Conservation (phyloP, 1,140 invertebrate genomes). For the Drosophila neocordata region DNA sequence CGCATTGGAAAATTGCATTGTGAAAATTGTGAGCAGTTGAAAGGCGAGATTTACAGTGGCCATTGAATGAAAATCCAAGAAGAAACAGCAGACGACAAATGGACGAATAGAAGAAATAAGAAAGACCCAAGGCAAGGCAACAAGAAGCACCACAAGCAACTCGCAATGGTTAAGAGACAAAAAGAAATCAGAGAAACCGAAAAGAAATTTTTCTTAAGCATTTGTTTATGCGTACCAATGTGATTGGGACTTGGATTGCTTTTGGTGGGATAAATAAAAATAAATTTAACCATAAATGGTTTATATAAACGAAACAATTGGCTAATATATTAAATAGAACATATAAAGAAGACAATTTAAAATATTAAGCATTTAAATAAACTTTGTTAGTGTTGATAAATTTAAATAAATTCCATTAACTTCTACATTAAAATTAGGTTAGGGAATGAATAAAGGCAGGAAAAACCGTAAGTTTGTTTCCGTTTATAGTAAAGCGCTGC, state of each 20-base stretch:
- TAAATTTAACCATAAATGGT: constrained; percentile 32
- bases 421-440: too few species aligned
- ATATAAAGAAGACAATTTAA: too few species aligned
- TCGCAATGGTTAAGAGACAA: constrained; percentile 68
- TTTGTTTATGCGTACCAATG: constrained; percentile 47
- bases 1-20: constrained; percentile 72
- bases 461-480: too few species aligned
- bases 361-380: too few species aligned
- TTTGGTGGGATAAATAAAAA: constrained; percentile 17
- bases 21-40: constrained; percentile 72
- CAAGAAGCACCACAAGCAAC: too few species aligned
- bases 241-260: neutral
- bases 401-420: too few species aligned
- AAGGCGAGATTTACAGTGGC: constrained; percentile 70
- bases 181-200: constrained; percentile 54
- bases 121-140: neutral
- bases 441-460: too few species aligned
- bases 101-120: neutral
- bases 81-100: neutral
- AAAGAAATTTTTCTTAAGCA: constrained; percentile 53
- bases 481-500: too few species aligned
- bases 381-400: too few species aligned
- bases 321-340: neutral
- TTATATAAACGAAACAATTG: constrained; percentile 17
- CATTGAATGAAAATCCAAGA: constrained; percentile 33